Evolutionary conservation across 1,140 invertebrate genomes (phyloP), one percentile per base, ranked within the genome.

Genomic region (Eupristina koningsbergeri): DNA sequence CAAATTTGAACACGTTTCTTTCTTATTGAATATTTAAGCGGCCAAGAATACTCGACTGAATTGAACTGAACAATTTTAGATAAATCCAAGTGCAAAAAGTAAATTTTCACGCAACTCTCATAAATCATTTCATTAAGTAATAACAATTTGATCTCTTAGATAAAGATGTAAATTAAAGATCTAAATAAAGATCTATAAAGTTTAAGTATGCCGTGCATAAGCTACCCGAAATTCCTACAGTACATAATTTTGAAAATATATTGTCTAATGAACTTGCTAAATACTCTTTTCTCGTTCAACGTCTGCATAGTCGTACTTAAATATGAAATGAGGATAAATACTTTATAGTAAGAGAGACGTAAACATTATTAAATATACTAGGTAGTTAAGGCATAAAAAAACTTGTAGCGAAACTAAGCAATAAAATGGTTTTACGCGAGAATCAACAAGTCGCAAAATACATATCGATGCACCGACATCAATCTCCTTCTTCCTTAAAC

Each of bases 401-500:
- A 50, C 31, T 9, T 9, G 19, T 71, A 45, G 26, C 47, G 58
- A 71, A 58, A 71, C 29, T 64, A 19, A 29, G 45, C 58, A 69
- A 77, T 78, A 71, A 78, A 78, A 63, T 71, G 53, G 22, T 61
- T 83, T 61, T 39, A n/a, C 69, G 83, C 78, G 83, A 84, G 77
- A 83, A 83, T 80, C 76, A 26, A 29, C 53, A n/a, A 64, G 29
- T 74, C n/a, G 39, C 29, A 17, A 26, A 19, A 39, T 82, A 77
- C 58, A 29, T 19, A 69, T 58, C 19, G n/a, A n/a, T 36, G 45
- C 26, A 45, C 77, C 77, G 69, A 53, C 41, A 75, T 39, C 36
- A 7, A 11, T 45, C 69, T n/a, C n/a, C n/a, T n/a, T n/a, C n/a
- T n/a, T n/a, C n/a, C n/a, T n/a, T n/a, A 22, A 53, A 74, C 58